Evolutionary conservation across 2,888 invertebrate species (phyloP).

Genomic region (Chaetogeoica ovagalla): DNA sequence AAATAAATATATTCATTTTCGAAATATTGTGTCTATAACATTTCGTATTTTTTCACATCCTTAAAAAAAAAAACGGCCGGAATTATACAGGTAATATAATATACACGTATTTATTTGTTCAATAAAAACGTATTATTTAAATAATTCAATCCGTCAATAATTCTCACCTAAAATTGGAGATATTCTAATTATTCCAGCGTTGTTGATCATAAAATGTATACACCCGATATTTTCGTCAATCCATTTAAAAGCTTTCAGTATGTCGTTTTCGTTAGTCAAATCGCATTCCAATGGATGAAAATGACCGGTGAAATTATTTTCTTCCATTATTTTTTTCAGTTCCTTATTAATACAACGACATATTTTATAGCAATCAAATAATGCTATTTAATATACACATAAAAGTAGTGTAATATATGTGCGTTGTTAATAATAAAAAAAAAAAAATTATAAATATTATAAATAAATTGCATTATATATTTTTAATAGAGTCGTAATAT

Average conservation of each 20-base stretch:
- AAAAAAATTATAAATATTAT: no score
- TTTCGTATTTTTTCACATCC: no score
- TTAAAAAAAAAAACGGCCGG: no score
- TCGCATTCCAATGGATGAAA: constrained; percentile 25
- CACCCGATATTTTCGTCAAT: constrained; percentile 36
- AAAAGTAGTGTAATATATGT: no score
- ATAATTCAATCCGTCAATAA: background rate
- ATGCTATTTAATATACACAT: no score
- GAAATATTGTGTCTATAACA: no score
- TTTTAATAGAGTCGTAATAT: no score
- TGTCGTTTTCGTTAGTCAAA: constrained; percentile 13
- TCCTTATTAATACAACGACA: constrained; percentile 12
- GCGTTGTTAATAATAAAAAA: no score
- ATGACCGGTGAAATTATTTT: constrained; percentile 11
- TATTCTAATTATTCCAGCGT: constrained; percentile 33
- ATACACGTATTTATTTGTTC: background rate
- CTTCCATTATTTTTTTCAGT: constrained; percentile 14
- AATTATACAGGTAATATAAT: background rate
- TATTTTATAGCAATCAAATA: background rate
- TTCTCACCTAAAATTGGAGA: constrained; percentile 5
- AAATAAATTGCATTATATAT: no score
- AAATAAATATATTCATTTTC: no score
- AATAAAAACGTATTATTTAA: background rate
- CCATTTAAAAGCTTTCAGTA: constrained; percentile 37
- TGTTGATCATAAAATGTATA: constrained; percentile 41